phyloP scores from a whole-genome alignment of 2,797 vertebrate genomes.

The Halcyon badia region DNA sequence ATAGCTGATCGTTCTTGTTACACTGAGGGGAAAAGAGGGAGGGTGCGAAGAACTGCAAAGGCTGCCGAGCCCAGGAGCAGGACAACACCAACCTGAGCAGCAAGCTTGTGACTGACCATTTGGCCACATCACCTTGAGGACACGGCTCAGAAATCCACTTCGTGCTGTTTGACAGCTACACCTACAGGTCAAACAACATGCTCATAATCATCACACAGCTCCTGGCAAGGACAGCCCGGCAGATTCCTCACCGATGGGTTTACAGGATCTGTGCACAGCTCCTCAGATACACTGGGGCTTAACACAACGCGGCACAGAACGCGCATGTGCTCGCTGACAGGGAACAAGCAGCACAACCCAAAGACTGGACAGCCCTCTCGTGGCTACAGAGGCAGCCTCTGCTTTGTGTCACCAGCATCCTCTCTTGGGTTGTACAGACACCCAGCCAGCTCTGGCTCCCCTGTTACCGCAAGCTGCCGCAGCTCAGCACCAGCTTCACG shows the following conservation, averaged over 20 bases:
- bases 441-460: not conserved
- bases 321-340: fast-evolving
- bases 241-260: not conserved
- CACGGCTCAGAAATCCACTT: not conserved
- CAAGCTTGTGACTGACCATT: not conserved
- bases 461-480: not conserved
- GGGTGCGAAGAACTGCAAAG: not conserved
- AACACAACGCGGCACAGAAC: not conserved
- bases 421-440: not conserved
- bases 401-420: not conserved
- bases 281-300: not conserved
- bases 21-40: not conserved
- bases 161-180: not conserved
- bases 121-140: not conserved
- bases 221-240: not conserved
- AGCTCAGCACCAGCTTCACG: not conserved
- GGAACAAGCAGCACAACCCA: not conserved
- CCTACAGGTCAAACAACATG: not conserved
- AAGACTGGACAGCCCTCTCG: slow-evolving; percentile 40
- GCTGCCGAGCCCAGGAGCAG: not conserved
- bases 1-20: fast-evolving
- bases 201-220: not conserved
- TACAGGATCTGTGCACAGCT: not conserved
- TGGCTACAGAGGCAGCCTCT: not conserved
- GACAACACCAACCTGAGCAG: fast-evolving